Percentiles rank a stretch among this genome's conserved stretches.
Evolutionary conservation across 2,888 invertebrate species (phyloP).

Genomic region (Malachius bipustulatus): DNA sequence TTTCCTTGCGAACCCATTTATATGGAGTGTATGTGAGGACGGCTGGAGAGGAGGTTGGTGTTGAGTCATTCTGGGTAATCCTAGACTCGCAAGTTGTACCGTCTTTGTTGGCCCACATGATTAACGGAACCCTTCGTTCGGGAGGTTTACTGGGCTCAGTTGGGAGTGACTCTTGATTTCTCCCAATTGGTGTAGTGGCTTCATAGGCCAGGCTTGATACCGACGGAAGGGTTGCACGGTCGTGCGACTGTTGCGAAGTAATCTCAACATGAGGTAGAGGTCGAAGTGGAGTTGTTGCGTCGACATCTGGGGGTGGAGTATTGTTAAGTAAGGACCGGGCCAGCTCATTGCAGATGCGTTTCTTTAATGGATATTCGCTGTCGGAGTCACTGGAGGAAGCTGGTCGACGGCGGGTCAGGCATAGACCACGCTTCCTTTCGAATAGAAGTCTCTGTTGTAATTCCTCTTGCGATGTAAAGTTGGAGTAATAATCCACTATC

Average conservation of each 20-base stretch:
- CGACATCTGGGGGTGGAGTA: slow-evolving; percentile 49
- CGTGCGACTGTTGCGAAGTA: slow-evolving; percentile 17
- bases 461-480: too few relatives aligned
- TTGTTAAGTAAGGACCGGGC: slow-evolving; percentile 43
- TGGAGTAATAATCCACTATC: too few relatives aligned
- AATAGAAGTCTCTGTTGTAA: background rate
- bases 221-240: slow-evolving; percentile 8
- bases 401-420: slow-evolving; percentile 68
- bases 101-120: slow-evolving; percentile 74
- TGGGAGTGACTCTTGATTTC: too few relatives aligned
- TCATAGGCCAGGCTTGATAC: too few relatives aligned
- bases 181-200: too few relatives aligned
- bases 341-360: slow-evolving; percentile 46
- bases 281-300: too few relatives aligned
- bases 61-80: slow-evolving; percentile 31
- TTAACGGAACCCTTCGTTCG: slow-evolving; percentile 54
- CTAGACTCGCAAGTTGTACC: slow-evolving; percentile 49
- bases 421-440: slow-evolving; percentile 22
- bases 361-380: slow-evolving; percentile 42
- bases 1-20: slow-evolving; percentile 56
- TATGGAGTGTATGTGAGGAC: slow-evolving; percentile 58
- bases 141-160: slow-evolving; percentile 9
- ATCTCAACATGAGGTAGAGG: too few relatives aligned
- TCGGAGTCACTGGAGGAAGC: slow-evolving; percentile 64
- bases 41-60: slow-evolving; percentile 20